phyloP scores from a whole-genome alignment of 2,797 vertebrate genomes.

The Balearica regulorum region DNA sequence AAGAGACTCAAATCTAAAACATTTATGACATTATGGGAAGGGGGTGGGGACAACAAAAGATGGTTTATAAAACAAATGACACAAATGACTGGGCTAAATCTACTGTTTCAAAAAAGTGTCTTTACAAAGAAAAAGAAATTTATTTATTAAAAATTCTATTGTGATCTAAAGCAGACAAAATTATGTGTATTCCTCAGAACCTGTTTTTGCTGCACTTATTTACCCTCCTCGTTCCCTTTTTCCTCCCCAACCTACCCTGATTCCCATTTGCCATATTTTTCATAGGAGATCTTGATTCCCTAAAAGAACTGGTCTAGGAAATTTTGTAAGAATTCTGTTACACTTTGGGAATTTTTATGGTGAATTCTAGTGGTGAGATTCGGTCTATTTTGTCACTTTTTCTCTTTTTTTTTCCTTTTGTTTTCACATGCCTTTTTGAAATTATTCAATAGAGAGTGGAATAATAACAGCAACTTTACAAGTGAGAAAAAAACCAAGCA shows the following conservation, averaged over 20 bases:
- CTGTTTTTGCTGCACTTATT: constrained; percentile 88
- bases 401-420: constrained; percentile 77
- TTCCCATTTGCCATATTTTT: constrained; percentile 78
- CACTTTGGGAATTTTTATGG: constrained; percentile 83
- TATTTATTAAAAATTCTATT: constrained; percentile 99
- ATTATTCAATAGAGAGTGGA: constrained; percentile 81
- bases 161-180: constrained; percentile 97
- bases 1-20: constrained; percentile 99
- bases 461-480: constrained; percentile 91
- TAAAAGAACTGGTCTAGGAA: constrained; percentile 83
- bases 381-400: constrained; percentile 82
- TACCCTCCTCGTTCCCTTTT: constrained; percentile 67
- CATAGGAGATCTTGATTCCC: constrained; percentile 82
- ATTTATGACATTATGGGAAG: constrained; percentile 77
- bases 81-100: constrained; percentile 96
- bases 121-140: constrained; percentile 98
- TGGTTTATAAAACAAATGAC: constrained; percentile 87
- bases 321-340: constrained; percentile 84
- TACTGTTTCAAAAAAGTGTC: constrained; percentile 98
- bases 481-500: constrained; percentile 70
- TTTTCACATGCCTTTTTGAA: constrained; percentile 73
- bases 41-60: constrained; percentile 76
- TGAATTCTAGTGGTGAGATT: constrained; percentile 86
- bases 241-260: constrained; percentile 54
- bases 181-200: constrained; percentile 88